Evolutionary conservation across 2,888 invertebrate genomes (phyloP), one percentile per base, ranked within the genome.

Genomic region (Apantesis nais): DNA sequence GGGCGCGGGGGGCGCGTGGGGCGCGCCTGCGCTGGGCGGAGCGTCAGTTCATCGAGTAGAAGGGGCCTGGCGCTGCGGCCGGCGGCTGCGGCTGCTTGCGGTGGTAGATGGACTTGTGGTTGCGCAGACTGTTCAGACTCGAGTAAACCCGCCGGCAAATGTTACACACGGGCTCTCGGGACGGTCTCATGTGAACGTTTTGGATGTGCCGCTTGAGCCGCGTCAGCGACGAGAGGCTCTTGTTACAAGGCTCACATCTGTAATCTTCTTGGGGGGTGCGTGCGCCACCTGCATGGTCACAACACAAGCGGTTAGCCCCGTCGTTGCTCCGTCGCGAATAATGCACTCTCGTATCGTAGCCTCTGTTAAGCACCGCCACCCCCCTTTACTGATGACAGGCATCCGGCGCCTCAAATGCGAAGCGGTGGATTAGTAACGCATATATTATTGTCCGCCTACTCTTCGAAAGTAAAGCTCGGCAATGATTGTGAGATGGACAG

Each of bases 61-160:
- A 92, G 84, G 93, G 90, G 74, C 93, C 92, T 84, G 87, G 91
- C 82, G 86, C 88, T 75, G 85, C 74, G 82, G 91, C 75, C 81
- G 95, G 84, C 88, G 96, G 95, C 92, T 96, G 96, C 90, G 97
- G 96, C 94, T 97, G 97, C 96, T 97, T 97, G 95, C 98, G 97
- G 95, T 98, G 98, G 95, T 98, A 98, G 96, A 98, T 98, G 94
- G 98, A 98, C 96, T 98, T 98, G 96, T 98, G 98, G 96, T 98
- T 98, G 93, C 98, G 96, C 89, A 98, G 96, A 92, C 98, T 98
- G 96, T 98, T 98, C 89, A 98, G 96, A 91, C 98, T 98, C 96
- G 98, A 98, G 96, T 98, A 98, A 86, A 98, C 98, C 91, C 98
- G 97, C 94, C 98, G 98, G 96, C 98, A 98, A 92, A 98, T 98